phyloP scores from a whole-genome alignment of 2,113 vertebrate genomes.

The Perccottus glenii region DNA sequence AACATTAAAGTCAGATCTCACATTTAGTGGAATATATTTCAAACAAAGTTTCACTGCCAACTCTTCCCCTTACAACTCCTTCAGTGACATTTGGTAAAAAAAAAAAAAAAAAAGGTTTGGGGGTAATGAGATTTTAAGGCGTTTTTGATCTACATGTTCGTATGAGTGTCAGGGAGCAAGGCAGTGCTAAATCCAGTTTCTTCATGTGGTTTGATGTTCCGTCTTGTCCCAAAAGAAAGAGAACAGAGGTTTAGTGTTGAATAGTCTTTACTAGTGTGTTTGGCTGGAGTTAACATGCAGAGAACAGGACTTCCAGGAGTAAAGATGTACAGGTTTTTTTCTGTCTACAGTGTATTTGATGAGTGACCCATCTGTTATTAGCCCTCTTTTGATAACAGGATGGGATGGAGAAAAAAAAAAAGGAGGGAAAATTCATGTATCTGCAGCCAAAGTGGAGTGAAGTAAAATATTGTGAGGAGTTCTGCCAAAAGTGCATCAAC shows the following conservation, averaged over 20 bases:
- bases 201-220: conserved; percentile 63
- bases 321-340: neutral
- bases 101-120: neutral
- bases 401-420: neutral
- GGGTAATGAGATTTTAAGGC: conserved; percentile 24
- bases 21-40: neutral
- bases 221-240: conserved; percentile 44
- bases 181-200: conserved; percentile 23
- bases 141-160: conserved; percentile 46
- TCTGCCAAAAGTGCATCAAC: neutral
- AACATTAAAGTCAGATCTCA: conserved; percentile 18
- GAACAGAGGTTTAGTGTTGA: conserved; percentile 28
- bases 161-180: conserved; percentile 6
- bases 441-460: neutral
- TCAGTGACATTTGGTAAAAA: conserved; percentile 8
- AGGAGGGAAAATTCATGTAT: neutral
- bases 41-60: conserved; percentile 18
- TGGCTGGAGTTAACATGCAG: conserved; percentile 15
- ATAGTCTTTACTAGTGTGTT: conserved; percentile 7
- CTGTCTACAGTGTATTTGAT: neutral
- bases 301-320: conserved; percentile 18
- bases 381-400: neutral
- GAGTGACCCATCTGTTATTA: neutral
- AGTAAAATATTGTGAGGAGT: neutral
- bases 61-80: neutral